Base-by-base conservation (phyloP, 2,113 vertebrate species). In the Sinocyclocheilus anophthalmus region DNA sequence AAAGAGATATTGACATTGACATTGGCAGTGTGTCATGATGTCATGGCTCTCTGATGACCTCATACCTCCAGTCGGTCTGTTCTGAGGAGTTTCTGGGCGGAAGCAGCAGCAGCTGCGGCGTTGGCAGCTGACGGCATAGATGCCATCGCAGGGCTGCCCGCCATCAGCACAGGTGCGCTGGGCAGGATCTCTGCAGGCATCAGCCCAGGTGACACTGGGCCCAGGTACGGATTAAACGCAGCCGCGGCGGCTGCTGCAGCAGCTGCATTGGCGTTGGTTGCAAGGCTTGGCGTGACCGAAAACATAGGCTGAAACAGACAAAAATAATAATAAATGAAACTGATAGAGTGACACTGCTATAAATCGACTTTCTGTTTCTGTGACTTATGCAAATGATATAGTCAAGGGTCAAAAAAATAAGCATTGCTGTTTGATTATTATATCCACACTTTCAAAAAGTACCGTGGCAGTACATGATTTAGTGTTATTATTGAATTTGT, bases 161-260 rank as follows among this genome's bases (percentile, higher is more conserved):
- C 94, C 88, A 99, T 97, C 95, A 99, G 95, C 95, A 99, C 96
- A 0, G 94, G 97, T 45, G 95, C 94, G 9, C 94, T 97, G 85
- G 96, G 95, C 92, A 99, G 91, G 92, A 99, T 97, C 94, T 99
- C 97, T 0, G 94, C 94, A 4, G 96, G 95, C 93, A 99, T 96
- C 93, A 99, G 94, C 89, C 97, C 96, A 0, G 98, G 98, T n/a
- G 97, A 99, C 39, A 99, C 94, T 0, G 98, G 98, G 88, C 98
- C 97, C 96, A 99, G 95, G 95, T 99, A 99, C 65, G 97, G 97
- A 93, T 98, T 99, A 94, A 99, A 99, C 93, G 97, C 94, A 12
- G 97, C 97, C 77, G 97, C 96, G 8, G 87, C 88, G 37, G 88
- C 88, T 53, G 96, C 97, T 45, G 97, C 94, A 42, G 92, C 93